These are phyloP conservation scores for Drosophila mojavensis DNA, from an alignment of 1,140 invertebrate genomes.

Conservation along the genomic window DNA sequence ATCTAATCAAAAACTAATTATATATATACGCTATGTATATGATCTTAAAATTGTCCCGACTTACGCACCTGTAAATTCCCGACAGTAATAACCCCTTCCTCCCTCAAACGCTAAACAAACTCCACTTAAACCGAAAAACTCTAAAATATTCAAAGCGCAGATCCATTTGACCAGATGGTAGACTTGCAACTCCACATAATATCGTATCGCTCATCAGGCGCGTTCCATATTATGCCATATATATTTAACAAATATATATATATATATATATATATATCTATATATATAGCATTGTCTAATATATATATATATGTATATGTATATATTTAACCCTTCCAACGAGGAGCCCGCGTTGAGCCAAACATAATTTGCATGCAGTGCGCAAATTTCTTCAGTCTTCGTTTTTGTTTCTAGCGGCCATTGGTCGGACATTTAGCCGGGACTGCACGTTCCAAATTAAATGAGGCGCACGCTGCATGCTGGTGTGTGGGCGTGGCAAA, in stretches of 20 bases:
- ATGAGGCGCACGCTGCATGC: slow-evolving; percentile 46
- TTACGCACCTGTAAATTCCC: slow-evolving; percentile 72
- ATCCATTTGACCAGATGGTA: slow-evolving; percentile 83
- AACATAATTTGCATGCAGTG: slow-evolving; percentile 61
- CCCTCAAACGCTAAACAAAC: slow-evolving; percentile 48
- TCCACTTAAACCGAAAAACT: slow-evolving; percentile 51
- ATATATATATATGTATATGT: slow-evolving; percentile 2
- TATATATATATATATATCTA: slow-evolving; percentile 1
- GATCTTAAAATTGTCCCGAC: slow-evolving; percentile 48
- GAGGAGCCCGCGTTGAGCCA: slow-evolving; percentile 11
- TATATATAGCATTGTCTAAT: not conserved
- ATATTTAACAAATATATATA: slow-evolving; percentile 24
- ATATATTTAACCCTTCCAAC: slow-evolving; percentile 22
- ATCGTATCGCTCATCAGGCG: slow-evolving; percentile 81
- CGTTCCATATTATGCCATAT: slow-evolving; percentile 79
- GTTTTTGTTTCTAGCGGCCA: slow-evolving; percentile 14
- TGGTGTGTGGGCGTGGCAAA: slow-evolving; percentile 55
- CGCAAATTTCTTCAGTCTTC: slow-evolving; percentile 31
- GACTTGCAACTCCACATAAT: slow-evolving; percentile 84
- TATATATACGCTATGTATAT: slow-evolving; percentile 13
- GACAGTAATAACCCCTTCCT: slow-evolving; percentile 44
- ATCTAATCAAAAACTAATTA: slow-evolving; percentile 30
- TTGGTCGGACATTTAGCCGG: slow-evolving; percentile 40
- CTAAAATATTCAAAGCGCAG: slow-evolving; percentile 58
- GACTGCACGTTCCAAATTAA: slow-evolving; percentile 72